Conservation (phyloP, 2,888 invertebrate genomes). For the Stictocephala bisonia region DNA sequence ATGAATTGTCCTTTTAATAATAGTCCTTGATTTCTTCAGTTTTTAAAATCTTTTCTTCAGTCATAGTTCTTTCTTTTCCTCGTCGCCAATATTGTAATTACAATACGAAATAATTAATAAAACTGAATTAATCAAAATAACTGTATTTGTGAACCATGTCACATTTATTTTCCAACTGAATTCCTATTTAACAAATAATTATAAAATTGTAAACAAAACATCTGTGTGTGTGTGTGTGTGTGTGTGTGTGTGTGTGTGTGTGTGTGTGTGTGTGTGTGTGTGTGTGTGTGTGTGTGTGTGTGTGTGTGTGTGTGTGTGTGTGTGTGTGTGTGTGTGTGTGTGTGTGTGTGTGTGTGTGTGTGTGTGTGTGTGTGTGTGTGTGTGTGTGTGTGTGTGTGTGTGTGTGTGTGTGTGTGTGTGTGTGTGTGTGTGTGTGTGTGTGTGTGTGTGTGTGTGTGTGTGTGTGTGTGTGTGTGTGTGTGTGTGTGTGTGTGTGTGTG, state of each 20-base stretch:
- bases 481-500: background rate
- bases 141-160: too few species aligned
- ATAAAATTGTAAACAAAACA: too few species aligned
- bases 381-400: slow-evolving; percentile 2
- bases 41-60: too few species aligned
- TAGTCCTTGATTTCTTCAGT: too few species aligned
- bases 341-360: slow-evolving; percentile 9
- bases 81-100: too few species aligned
- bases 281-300: slow-evolving; percentile 13
- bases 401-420: background rate
- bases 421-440: slow-evolving; percentile 2
- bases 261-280: background rate
- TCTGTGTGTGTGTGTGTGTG: background rate
- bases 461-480: background rate
- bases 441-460: background rate
- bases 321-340: background rate
- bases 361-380: background rate
- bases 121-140: too few species aligned
- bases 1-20: too few species aligned
- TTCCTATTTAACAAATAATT: too few species aligned
- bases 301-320: background rate
- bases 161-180: too few species aligned
- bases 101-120: too few species aligned
- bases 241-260: background rate
- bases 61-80: too few species aligned